These are phyloP conservation scores for Tarsius wallacei DNA, from an alignment of 2,797 vertebrate species.

Conservation along the genomic window DNA sequence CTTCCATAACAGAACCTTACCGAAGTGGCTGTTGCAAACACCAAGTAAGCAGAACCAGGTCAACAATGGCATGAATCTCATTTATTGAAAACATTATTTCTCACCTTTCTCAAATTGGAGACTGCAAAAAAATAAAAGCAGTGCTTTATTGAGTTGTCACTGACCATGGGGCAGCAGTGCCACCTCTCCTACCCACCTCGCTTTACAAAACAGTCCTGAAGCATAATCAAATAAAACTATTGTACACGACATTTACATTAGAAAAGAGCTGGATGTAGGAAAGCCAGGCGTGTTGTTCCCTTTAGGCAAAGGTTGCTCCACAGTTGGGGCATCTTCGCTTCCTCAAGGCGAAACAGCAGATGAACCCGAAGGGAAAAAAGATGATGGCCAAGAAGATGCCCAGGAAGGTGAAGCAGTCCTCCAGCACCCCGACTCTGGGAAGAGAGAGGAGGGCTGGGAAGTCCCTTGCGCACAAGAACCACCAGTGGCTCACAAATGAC, in stretches of 20 bases:
- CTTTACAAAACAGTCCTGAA: conserved; percentile 91
- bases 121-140: conserved; percentile 91
- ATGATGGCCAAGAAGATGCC: conserved; percentile 98
- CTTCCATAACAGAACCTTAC: too few species aligned
- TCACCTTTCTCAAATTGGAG: conserved; percentile 86
- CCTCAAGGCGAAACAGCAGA: conserved; percentile 98
- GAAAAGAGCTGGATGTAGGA: conserved; percentile 84
- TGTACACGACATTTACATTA: conserved; percentile 93
- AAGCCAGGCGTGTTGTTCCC: conserved; percentile 84
- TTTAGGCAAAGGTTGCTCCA: conserved; percentile 97
- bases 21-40: background rate
- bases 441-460: background rate
- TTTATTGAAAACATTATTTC: conserved; percentile 85
- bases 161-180: conserved; percentile 79
- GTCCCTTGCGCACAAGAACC: background rate
- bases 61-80: conserved; percentile 78
- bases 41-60: conserved; percentile 14
- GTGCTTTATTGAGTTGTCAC: conserved; percentile 88
- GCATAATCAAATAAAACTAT: conserved; percentile 89
- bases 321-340: conserved; percentile 99
- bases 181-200: conserved; percentile 80
- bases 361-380: conserved; percentile 98
- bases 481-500: background rate
- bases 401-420: conserved; percentile 98
- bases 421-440: conserved; percentile 97